Conservation (phyloP, 2,888 invertebrate genomes). For the Cloeon dipterum region DNA sequence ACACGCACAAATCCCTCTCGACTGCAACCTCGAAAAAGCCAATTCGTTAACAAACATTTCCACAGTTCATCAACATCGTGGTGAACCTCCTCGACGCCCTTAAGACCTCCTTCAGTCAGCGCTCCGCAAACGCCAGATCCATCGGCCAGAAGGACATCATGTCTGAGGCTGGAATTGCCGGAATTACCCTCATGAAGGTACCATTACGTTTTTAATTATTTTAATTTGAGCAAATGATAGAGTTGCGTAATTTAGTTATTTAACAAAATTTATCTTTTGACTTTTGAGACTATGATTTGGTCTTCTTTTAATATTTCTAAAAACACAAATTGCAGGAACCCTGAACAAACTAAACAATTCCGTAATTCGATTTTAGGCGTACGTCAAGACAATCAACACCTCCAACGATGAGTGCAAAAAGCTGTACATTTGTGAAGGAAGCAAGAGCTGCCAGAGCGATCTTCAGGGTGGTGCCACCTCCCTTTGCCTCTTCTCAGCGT, state of each 20-base stretch:
- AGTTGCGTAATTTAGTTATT: too few species aligned
- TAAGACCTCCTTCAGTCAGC: conserved; percentile 80
- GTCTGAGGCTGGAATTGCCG: conserved; percentile 71
- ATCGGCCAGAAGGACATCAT: conserved; percentile 72
- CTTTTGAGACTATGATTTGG: background rate
- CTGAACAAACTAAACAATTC: too few species aligned
- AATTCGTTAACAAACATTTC: background rate
- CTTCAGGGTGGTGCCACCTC: too few species aligned
- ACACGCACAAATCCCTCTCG: too few species aligned
- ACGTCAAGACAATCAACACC: conserved; percentile 41
- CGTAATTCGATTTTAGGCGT: too few species aligned
- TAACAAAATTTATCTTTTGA: too few species aligned
- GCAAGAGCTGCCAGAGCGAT: conserved; percentile 62
- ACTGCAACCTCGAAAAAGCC: too few species aligned
- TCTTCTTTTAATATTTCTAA: background rate
- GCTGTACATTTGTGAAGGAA: conserved; percentile 74
- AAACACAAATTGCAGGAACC: too few species aligned
- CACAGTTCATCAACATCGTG: conserved; percentile 76
- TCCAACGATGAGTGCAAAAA: conserved; percentile 64
- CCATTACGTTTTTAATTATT: conserved; percentile 1
- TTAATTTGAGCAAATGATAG: too few species aligned
- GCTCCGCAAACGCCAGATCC: conserved; percentile 62
- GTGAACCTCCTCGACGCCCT: conserved; percentile 75
- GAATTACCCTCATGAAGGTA: conserved; percentile 64
- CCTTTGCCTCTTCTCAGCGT: background rate